A percentile compares a stretch with the other conserved stretches of the same genome.
phyloP scores from a whole-genome alignment of 53 echinoderm and acorn worm species.

The Zoroaster sp. region DNA sequence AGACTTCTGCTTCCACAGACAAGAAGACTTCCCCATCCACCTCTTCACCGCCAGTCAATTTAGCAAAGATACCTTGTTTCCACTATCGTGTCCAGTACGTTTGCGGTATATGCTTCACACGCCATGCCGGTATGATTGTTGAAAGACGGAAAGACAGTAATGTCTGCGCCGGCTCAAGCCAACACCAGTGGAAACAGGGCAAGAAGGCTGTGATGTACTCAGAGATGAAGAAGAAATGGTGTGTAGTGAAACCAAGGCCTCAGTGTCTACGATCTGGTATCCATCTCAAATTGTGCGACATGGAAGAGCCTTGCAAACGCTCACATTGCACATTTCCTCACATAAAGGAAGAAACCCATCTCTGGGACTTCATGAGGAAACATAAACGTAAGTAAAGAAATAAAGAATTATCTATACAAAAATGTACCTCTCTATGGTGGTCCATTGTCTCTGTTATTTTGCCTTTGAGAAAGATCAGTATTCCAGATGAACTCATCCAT shows the following conservation, averaged over 20 bases:
- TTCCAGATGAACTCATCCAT: neutral
- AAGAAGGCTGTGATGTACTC: slow-evolving; percentile 45
- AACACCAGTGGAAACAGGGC: slow-evolving; percentile 69
- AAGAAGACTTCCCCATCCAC: neutral
- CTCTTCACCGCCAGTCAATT: neutral
- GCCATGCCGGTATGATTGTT: neutral
- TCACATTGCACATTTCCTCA: slow-evolving; percentile 80
- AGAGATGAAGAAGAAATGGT: slow-evolving; percentile 45
- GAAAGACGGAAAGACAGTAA: slow-evolving; percentile 9
- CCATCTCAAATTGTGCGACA: slow-evolving; percentile 48
- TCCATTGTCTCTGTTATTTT: too few species aligned
- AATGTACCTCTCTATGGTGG: too few species aligned
- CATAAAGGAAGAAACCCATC: slow-evolving; percentile 67
- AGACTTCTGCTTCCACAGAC: neutral
- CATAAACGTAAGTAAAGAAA: slow-evolving; percentile 59
- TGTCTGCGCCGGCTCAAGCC: slow-evolving; percentile 39
- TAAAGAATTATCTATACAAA: too few species aligned
- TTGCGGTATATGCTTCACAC: neutral
- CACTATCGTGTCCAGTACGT: neutral
- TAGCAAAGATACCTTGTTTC: neutral
- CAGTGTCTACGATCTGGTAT: slow-evolving; percentile 33
- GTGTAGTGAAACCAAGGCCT: slow-evolving; percentile 66
- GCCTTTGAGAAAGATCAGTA: too few species aligned
- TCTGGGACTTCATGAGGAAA: slow-evolving; percentile 82
- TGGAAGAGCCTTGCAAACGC: slow-evolving; percentile 53